Evolutionary conservation across 2,888 invertebrate genomes (phyloP), one percentile per base, ranked within the genome.

Genomic region (Parnassius smintheus): DNA sequence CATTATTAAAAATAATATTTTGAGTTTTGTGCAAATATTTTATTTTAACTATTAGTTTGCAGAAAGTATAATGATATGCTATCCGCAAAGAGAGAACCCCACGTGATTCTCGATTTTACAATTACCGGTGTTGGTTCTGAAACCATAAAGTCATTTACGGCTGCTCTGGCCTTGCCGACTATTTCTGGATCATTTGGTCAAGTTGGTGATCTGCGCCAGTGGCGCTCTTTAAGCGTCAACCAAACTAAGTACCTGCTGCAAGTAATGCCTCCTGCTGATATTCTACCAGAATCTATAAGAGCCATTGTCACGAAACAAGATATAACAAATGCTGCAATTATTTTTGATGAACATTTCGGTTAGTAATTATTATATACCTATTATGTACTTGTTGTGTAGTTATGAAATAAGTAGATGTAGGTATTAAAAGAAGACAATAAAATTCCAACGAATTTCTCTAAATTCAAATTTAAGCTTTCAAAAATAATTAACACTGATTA

Each of bases 281-380:
- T 97, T 44, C 94, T 98, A 67, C 96, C 97, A 0, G 96, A 97
- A 82, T 94, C 96, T 1, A 94, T 98, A 1, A 92, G 97, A 61
- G 95, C 96, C 53, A 94, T 98, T 70, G 96, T 97, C 3, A 92
- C 94, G 0, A 93, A 94, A 68, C 95, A 97, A 85, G 97, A 98
- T 77, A 96, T 98, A 61, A 96, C 96, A 4, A 98, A 97, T 79
- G 97, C 98, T 12, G 98, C 97, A 8, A 96, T 99, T 56, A 92
- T 99, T 54, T 98, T 96, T 80, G 98, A 99, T 76, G 94, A 96
- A 35, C 94, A 95, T 49, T 98, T 97, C 79, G 95, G 96, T 96
- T 82, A 77, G 92, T 80, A 70, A 54, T 41, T 56, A 35, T 35
- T 35, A 35, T 35, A 35, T 35, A 35, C 35, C 7, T 35, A 35